These are phyloP conservation scores for Hypothenemus hampei DNA, from an alignment of 1,140 invertebrate species.

Conservation along the genomic window DNA sequence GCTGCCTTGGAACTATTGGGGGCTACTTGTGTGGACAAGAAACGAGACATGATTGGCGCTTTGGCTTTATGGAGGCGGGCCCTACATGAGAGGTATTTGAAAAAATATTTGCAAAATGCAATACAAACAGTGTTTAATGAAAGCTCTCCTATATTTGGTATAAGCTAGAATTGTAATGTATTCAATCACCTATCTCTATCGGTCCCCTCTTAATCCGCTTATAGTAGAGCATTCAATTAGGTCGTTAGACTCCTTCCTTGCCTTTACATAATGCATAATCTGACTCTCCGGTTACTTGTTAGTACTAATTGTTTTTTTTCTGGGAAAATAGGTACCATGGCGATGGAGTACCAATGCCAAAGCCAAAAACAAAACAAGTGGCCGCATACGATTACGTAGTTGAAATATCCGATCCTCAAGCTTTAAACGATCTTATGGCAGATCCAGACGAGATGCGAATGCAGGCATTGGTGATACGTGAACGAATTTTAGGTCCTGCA, in stretches of 20 bases:
- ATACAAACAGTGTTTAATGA: not conserved
- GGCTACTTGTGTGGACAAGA: constrained; percentile 96
- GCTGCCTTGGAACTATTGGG: constrained; percentile 90
- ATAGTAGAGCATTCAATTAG: too few species aligned
- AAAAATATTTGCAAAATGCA: too few species aligned
- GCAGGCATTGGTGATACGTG: constrained; percentile 90
- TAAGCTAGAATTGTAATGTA: constrained; percentile 28
- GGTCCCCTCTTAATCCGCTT: too few species aligned
- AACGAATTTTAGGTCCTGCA: constrained; percentile 84
- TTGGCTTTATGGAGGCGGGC: constrained; percentile 84
- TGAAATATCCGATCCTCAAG: constrained; percentile 73
- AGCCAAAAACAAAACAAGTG: constrained; percentile 50
- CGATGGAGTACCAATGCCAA: constrained; percentile 49
- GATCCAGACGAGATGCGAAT: constrained; percentile 95
- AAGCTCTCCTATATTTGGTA: not conserved
- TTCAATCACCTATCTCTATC: too few species aligned
- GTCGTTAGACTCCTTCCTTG: too few species aligned
- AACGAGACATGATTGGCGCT: constrained; percentile 87
- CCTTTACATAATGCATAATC: too few species aligned
- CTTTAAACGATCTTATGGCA: constrained; percentile 78
- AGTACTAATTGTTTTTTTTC: too few species aligned
- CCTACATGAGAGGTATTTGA: constrained; percentile 76
- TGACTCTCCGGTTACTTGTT: too few species aligned
- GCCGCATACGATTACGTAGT: constrained; percentile 82
- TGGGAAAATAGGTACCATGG: constrained; percentile 52